Conservation (phyloP, 2,113 vertebrate species). For the Ancistrus triradiatus region DNA sequence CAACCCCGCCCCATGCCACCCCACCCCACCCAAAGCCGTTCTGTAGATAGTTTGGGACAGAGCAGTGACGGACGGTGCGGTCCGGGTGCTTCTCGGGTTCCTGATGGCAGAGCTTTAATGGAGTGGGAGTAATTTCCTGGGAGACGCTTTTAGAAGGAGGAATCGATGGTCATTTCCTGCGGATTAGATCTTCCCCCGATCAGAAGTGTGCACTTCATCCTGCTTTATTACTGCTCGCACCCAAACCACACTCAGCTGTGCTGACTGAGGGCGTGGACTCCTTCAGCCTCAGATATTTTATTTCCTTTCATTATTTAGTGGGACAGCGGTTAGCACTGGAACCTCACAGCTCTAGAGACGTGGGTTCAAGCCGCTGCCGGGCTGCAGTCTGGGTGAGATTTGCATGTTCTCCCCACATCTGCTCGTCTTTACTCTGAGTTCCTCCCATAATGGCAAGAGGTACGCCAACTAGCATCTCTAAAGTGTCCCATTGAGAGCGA, state of each 20-base stretch:
- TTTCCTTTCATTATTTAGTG: too few relatives aligned
- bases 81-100: neutral
- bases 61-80: too few relatives aligned
- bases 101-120: slow-evolving; percentile 14
- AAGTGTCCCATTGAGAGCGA: too few relatives aligned
- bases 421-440: neutral
- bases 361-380: neutral
- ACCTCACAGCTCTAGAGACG: too few relatives aligned
- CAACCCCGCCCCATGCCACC: too few relatives aligned
- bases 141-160: slow-evolving; percentile 12
- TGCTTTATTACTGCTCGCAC: neutral
- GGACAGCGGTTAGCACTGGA: too few relatives aligned
- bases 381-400: neutral
- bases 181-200: slow-evolving; percentile 10
- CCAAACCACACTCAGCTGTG: neutral
- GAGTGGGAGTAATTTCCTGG: slow-evolving; percentile 13
- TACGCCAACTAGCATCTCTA: too few relatives aligned
- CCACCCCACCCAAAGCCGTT: too few relatives aligned
- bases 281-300: too few relatives aligned
- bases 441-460: neutral
- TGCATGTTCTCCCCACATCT: neutral
- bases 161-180: slow-evolving; percentile 23
- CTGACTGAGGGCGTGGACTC: neutral
- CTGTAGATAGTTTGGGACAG: too few relatives aligned
- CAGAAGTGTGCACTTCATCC: neutral